Percentiles rank a stretch among this genome's conserved stretches.
Evolutionary conservation across 2,797 vertebrate genomes (phyloP).

Genomic region (Sebastolobus alascanus): DNA sequence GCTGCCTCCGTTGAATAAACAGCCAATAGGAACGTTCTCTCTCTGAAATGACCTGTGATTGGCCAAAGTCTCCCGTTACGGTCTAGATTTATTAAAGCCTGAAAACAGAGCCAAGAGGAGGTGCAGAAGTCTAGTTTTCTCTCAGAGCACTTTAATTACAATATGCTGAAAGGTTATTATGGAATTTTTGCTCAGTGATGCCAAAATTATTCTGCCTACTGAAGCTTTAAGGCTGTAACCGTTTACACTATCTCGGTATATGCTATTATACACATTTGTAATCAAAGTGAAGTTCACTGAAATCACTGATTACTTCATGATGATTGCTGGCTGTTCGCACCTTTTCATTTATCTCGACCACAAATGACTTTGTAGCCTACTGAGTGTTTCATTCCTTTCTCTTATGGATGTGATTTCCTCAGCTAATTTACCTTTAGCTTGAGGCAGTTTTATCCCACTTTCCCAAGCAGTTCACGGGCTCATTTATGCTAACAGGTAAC

Average conservation of each 20-base stretch:
- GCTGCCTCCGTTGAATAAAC: no score
- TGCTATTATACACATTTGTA: not conserved
- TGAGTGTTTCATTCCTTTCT: conserved; percentile 15
- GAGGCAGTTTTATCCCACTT: conserved; percentile 35
- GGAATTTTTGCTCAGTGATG: no score
- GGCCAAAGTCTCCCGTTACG: no score
- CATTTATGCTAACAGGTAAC: conserved; percentile 66
- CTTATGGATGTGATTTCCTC: conserved; percentile 26
- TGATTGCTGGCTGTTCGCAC: conserved; percentile 21
- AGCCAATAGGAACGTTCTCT: no score
- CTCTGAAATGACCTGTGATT: no score
- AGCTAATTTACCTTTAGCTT: conserved; percentile 52
- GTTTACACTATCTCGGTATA: not conserved
- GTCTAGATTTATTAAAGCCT: no score
- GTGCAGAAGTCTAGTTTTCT: no score
- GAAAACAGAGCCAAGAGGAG: no score
- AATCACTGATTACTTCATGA: not conserved
- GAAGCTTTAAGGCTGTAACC: not conserved
- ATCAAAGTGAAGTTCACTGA: not conserved
- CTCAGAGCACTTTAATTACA: no score
- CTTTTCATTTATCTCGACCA: conserved; percentile 19
- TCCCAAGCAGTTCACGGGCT: conserved; percentile 25
- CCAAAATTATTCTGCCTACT: no score
- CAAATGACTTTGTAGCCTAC: conserved; percentile 8
- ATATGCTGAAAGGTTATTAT: no score